Evolutionary conservation across 2,888 invertebrate species (phyloP).

Genomic region (Argyra leucocephala): DNA sequence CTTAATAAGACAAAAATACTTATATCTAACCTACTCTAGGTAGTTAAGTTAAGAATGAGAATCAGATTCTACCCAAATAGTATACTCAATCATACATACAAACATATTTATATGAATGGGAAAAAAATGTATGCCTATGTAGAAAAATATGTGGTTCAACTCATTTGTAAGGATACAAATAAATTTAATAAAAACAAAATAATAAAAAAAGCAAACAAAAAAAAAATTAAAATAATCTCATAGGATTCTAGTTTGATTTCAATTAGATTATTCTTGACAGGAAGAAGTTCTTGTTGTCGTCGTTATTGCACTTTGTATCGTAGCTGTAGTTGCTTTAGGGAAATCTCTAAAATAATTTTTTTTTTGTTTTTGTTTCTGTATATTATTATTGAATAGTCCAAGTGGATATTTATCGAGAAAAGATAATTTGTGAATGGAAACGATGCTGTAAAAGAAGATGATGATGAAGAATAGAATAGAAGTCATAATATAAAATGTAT

Average conservation of each 20-base stretch:
- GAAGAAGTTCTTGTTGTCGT: neutral
- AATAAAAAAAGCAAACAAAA: neutral
- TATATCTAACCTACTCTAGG: no score
- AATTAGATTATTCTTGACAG: slow-evolving; percentile 6
- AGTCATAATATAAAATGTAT: neutral
- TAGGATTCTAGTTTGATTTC: slow-evolving; percentile 3
- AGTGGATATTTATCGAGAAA: neutral
- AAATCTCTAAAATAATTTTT: no score
- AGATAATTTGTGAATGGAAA: neutral
- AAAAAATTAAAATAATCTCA: neutral
- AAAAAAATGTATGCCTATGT: neutral
- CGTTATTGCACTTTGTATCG: neutral
- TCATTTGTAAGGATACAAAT: neutral
- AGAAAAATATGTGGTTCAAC: neutral
- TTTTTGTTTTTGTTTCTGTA: no score
- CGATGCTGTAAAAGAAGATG: neutral
- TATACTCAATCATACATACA: no score
- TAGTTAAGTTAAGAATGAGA: neutral
- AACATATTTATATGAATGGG: no score
- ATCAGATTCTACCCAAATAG: neutral
- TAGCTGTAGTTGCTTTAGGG: neutral
- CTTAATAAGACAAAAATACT: slow-evolving; percentile 1
- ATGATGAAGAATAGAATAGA: neutral
- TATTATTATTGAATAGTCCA: neutral
- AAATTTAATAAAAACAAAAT: neutral